Evolutionary conservation across 1,140 invertebrate species (phyloP).

Genomic region (Pygmarrhopalites habei): DNA sequence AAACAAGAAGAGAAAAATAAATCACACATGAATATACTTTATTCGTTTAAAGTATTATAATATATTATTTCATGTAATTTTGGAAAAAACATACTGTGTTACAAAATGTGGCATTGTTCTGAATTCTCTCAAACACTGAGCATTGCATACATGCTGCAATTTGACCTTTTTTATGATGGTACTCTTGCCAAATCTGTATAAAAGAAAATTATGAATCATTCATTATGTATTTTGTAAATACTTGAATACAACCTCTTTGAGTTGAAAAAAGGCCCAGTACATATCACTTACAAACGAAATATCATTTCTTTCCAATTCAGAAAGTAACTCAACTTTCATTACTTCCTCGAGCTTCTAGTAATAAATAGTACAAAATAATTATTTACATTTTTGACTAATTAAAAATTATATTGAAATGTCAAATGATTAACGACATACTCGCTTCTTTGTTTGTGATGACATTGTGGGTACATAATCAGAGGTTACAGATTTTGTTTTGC

Average conservation of each 20-base stretch:
- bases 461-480: slow-evolving; percentile 15
- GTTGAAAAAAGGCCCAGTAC: no score
- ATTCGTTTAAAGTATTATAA: not conserved
- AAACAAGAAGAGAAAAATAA: slow-evolving; percentile 25
- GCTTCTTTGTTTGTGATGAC: slow-evolving; percentile 16
- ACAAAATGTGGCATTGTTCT: slow-evolving; percentile 51
- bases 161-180: slow-evolving; percentile 59
- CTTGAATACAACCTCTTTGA: no score
- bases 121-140: slow-evolving; percentile 54
- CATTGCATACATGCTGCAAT: slow-evolving; percentile 62
- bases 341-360: slow-evolving; percentile 55
- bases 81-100: slow-evolving; percentile 45
- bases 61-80: slow-evolving; percentile 6
- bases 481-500: slow-evolving; percentile 46
- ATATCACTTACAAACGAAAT: slow-evolving; percentile 27
- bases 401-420: no score
- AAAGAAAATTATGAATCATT: not conserved
- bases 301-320: slow-evolving; percentile 57
- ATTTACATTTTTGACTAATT: no score
- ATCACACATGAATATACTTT: not conserved
- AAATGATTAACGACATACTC: slow-evolving; percentile 31
- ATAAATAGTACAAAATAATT: not conserved
- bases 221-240: no score
- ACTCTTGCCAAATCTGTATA: slow-evolving; percentile 65
- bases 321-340: slow-evolving; percentile 71